These are phyloP conservation scores for Nothoprocta perdicaria DNA, from an alignment of 2,113 vertebrate species.

Conservation along the genomic window DNA sequence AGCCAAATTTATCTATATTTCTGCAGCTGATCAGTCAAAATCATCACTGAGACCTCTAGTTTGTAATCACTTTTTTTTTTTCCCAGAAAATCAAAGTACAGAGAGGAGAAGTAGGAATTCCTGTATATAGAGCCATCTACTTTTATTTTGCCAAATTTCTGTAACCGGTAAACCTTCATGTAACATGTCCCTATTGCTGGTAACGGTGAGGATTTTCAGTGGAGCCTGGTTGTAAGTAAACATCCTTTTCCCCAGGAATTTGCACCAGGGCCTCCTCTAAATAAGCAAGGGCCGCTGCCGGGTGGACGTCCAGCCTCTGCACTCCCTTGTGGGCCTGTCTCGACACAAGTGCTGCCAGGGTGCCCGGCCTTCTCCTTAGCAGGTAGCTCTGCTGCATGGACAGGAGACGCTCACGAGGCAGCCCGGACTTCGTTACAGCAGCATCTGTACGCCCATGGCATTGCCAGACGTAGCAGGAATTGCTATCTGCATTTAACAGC, in stretches of 20 bases:
- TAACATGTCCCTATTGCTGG: not conserved
- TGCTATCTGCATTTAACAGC: not conserved
- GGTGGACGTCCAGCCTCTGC: not conserved
- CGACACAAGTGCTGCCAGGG: not conserved
- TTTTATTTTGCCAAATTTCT: not conserved
- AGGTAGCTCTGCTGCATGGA: too few species aligned
- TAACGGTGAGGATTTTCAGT: not conserved
- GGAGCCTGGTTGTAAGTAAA: not conserved
- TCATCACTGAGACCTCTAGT: conserved; percentile 50
- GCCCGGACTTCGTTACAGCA: not conserved
- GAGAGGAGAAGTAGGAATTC: not conserved
- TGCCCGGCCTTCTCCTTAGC: not conserved
- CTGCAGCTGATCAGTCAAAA: conserved; percentile 77
- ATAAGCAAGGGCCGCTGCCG: not conserved
- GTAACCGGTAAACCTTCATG: not conserved
- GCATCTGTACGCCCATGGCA: not conserved
- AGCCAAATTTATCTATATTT: conserved; percentile 81
- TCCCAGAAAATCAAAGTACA: conserved; percentile 17
- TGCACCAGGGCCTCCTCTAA: not conserved
- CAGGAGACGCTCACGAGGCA: not conserved
- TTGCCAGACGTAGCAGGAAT: not conserved
- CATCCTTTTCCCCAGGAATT: not conserved
- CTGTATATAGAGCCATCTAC: not conserved
- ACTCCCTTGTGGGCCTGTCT: not conserved
- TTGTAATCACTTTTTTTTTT: conserved; percentile 21